Evolutionary conservation across 2,113 vertebrate species (phyloP).

Genomic region (Trochalopteron elliotii): DNA sequence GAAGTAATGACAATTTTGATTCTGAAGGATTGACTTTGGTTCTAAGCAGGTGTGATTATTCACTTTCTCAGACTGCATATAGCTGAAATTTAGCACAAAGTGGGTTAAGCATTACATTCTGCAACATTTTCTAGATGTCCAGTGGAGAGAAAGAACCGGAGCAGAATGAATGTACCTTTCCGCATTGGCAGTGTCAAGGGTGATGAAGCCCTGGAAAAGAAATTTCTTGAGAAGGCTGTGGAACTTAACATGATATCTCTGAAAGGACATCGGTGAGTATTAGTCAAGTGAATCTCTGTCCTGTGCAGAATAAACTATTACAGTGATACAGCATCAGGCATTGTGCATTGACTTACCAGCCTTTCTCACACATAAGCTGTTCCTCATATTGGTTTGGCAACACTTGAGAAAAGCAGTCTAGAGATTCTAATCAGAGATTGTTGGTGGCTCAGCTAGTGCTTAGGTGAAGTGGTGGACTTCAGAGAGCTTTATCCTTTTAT

Average conservation of each 20-base stretch:
- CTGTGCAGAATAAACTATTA: background rate
- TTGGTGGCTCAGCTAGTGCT: background rate
- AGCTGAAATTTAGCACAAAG: background rate
- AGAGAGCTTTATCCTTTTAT: background rate
- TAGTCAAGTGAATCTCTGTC: background rate
- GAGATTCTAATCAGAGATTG: background rate
- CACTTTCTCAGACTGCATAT: background rate
- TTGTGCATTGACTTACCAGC: background rate
- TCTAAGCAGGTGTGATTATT: background rate
- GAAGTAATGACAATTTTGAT: background rate
- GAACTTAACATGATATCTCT: slow-evolving; percentile 91
- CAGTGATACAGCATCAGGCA: background rate
- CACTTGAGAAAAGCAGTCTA: background rate
- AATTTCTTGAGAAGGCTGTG: slow-evolving; percentile 87
- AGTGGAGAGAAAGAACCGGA: slow-evolving; percentile 80
- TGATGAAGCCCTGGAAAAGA: slow-evolving; percentile 85
- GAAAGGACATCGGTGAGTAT: slow-evolving; percentile 88
- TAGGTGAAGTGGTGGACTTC: background rate
- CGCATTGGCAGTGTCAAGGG: slow-evolving; percentile 83
- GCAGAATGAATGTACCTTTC: slow-evolving; percentile 93
- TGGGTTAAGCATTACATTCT: background rate
- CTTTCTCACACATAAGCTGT: background rate
- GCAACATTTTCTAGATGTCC: slow-evolving; percentile 77
- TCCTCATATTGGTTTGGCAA: background rate
- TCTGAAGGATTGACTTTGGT: background rate